Conservation (phyloP, 1,140 invertebrate genomes). For the Dolichoris vasculosae region DNA sequence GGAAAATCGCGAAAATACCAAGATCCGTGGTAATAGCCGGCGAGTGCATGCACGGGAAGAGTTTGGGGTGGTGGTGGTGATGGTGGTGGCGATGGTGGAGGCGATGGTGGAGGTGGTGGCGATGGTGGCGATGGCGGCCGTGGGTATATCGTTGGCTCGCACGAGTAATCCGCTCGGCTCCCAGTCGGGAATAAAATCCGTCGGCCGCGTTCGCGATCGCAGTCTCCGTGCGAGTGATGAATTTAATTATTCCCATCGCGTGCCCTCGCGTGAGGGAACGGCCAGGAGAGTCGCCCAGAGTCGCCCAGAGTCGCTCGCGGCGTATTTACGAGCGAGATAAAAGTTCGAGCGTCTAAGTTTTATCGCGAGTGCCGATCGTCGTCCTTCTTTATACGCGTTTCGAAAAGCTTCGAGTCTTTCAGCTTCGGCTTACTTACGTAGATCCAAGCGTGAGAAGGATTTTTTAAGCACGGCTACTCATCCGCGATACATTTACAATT, state of each 20-base stretch:
- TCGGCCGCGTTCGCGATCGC: neutral
- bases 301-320: slow-evolving; percentile 29
- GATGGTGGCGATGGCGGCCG: no score
- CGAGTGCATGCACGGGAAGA: neutral
- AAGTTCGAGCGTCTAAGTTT: slow-evolving; percentile 52
- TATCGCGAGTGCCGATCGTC: slow-evolving; percentile 41
- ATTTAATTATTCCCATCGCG: slow-evolving; percentile 55
- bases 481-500: neutral
- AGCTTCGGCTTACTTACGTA: neutral
- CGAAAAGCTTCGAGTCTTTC: slow-evolving; percentile 24
- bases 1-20: slow-evolving; percentile 52
- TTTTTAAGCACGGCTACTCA: neutral
- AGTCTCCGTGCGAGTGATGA: slow-evolving; percentile 42
- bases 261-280: slow-evolving; percentile 17
- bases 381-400: slow-evolving; percentile 33
- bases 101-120: no score
- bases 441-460: slow-evolving; percentile 39
- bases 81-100: neutral
- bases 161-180: slow-evolving; percentile 17
- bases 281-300: slow-evolving; percentile 33
- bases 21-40: slow-evolving; percentile 11
- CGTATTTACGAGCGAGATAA: slow-evolving; percentile 53
- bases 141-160: neutral
- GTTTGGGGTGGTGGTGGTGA: neutral
- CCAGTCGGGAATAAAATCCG: slow-evolving; percentile 22